Evolutionary conservation across 2,888 invertebrate genomes (phyloP).

Genomic region (Tiliacea citrago): DNA sequence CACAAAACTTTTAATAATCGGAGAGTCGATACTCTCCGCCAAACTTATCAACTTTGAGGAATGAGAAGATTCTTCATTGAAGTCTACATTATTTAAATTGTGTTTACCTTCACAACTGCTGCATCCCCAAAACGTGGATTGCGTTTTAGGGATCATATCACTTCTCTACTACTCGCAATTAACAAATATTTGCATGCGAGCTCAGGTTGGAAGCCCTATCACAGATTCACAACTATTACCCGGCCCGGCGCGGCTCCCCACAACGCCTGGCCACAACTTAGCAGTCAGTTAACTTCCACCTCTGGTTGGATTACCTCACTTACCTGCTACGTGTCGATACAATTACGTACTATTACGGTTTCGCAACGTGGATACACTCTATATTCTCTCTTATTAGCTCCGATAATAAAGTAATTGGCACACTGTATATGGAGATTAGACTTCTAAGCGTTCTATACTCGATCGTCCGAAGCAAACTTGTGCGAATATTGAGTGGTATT

Average conservation of each 20-base stretch:
- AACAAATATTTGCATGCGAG: constrained; percentile 28
- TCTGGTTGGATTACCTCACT: constrained; percentile 80
- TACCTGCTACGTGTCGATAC: constrained; percentile 84
- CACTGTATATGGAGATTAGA: constrained; percentile 68
- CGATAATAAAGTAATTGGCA: constrained; percentile 69
- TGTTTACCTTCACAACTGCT: background rate
- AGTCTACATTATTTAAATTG: background rate
- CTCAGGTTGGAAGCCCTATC: constrained; percentile 69
- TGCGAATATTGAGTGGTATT: constrained; percentile 48
- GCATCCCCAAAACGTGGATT: background rate
- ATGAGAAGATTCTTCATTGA: background rate
- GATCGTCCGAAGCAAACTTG: constrained; percentile 28
- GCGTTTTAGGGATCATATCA: too few species aligned
- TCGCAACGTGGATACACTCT: constrained; percentile 77
- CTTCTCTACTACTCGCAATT: background rate
- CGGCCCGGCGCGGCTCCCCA: constrained; percentile 74
- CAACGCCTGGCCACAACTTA: constrained; percentile 72
- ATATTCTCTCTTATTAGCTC: constrained; percentile 79
- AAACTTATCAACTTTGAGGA: background rate
- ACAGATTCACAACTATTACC: constrained; percentile 75
- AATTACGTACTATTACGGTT: constrained; percentile 81
- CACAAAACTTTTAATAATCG: too few species aligned
- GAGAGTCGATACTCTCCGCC: too few species aligned
- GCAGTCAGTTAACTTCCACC: constrained; percentile 74
- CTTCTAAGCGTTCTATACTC: constrained; percentile 46